Base-by-base conservation (phyloP, 2,888 invertebrate species). In the Chouioia cunea region DNA sequence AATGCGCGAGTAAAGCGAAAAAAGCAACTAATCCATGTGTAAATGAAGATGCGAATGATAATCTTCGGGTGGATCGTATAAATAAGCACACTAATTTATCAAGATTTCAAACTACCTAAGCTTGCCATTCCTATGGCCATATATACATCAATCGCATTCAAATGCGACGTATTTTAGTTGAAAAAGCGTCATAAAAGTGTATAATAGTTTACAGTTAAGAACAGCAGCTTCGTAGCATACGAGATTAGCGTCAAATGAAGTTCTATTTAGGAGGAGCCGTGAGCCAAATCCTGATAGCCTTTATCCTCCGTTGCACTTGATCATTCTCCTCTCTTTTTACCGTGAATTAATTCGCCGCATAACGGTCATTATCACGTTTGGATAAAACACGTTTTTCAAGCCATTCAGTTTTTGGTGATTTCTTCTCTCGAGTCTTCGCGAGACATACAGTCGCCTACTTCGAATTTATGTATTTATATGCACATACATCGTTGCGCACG, bases 321-420 rank as follows among this genome's bases (percentile, higher is more conserved):
- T 47, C 66, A 36, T 36, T 36, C 36, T 36, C 36, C 20, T 12
- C 52, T 57, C 66, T 1, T 36, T 36, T 10, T 36, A 36, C 36
- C 53, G 36, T 58, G 57, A 66, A 71, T 71, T 71, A 71, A 66
- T 71, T 66, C 47, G 58, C 62, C 46, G 43, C 48, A 66, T 66
- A 66, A 63, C 65, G 66, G 66, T 71, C 71, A 71, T 71, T 71
- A 71, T 46, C 63, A 71, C 70, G 56, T 62, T 71, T 71, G 43
- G 60, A 54, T 66, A 56, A 69, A 62, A 66, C 66, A 57, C 52
- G 66, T 57, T 62, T 66, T 66, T 62, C 43, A 27, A 36, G 36
- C 36, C 1, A n/a, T n/a, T 2, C 50, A 15, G 16, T 16, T 50
- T n/a, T 50, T 50, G 6, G 50, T 20, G n/a, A 15, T 16, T 20